These are phyloP conservation scores for Phoxinus phoxinus DNA, from an alignment of 2,113 vertebrate genomes.

Conservation along the genomic window DNA sequence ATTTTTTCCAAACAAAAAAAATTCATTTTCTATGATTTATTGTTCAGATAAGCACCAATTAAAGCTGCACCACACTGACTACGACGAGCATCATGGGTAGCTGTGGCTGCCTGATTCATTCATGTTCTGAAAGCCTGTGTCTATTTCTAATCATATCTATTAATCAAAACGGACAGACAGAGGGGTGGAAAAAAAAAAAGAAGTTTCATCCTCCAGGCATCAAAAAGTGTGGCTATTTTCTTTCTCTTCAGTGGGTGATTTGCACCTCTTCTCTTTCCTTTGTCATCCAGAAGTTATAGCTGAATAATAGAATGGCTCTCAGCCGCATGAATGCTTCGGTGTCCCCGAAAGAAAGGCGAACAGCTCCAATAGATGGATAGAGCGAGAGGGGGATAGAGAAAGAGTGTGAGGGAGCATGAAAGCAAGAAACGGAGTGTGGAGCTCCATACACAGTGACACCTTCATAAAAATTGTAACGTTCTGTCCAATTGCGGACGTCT, in stretches of 20 bases:
- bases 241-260: slow-evolving; percentile 11
- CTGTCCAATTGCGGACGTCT: slow-evolving; percentile 46
- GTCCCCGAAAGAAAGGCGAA: slow-evolving; percentile 45
- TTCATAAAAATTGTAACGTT: slow-evolving; percentile 67
- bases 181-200: background rate
- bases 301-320: slow-evolving; percentile 57
- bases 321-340: slow-evolving; percentile 40
- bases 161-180: slow-evolving; percentile 27
- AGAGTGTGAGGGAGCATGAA: slow-evolving; percentile 55
- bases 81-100: slow-evolving; percentile 22
- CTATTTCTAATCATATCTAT: slow-evolving; percentile 40
- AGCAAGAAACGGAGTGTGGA: slow-evolving; percentile 37
- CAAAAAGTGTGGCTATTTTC: slow-evolving; percentile 24
- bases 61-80: slow-evolving; percentile 9
- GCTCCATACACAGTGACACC: slow-evolving; percentile 63
- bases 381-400: slow-evolving; percentile 51
- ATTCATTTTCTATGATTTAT: slow-evolving; percentile 43
- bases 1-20: slow-evolving; percentile 36
- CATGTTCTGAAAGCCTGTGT: slow-evolving; percentile 12
- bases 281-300: slow-evolving; percentile 38
- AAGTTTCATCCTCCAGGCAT: slow-evolving; percentile 21
- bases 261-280: slow-evolving; percentile 33
- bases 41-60: slow-evolving; percentile 39
- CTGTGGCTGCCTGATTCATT: slow-evolving; percentile 22
- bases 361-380: slow-evolving; percentile 55